Evolutionary conservation across 2,797 vertebrate genomes (phyloP), one percentile per base, ranked within the genome.

Genomic region (Epinephelus awoara): DNA sequence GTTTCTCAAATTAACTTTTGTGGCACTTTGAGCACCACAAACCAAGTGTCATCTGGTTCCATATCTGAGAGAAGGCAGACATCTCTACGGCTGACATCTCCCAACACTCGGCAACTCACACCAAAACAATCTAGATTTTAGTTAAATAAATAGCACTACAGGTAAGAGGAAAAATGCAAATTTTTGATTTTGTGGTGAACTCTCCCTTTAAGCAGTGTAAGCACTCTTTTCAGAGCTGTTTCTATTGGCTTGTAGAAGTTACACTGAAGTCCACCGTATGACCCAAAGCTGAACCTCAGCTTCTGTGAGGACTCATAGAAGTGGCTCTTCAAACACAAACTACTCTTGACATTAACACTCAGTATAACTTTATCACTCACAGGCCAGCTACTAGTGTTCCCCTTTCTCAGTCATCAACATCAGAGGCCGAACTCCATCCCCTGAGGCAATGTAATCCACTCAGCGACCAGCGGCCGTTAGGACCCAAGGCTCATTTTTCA

Each of bases 401-500:
- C 9, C 73, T 71, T 51, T 72, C 81, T 67, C 74, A 58, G 61
- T 65, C 82, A 65, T 85, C 85, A 76, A 81, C 89, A 87, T 90
- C 88, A 85, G 83, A 87, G 77, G 75, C 86, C 69, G 51, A 68
- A 56, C 79, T 70, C 77, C 73, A 64, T 85, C 82, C 90, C 84
- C 76, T 1, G 72, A 84, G 87, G 89, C 75, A 25, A 72, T 82
- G 77, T 89, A 88, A 92, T 91, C 87, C 86, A 79, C 86, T 82
- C 80, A 89, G 79, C 63, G 67, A 89, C 88, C 91, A 69, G 68
- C 75, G 68, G 77, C 87, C 72, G 8, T 69, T 56, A 56, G 80
- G 80, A 85, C 86, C 83, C 70, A 0, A 65, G 73, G 76, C 83
- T 92, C 76, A 58, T 85, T 92, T 93, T 93, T 91, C 91, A 93